phyloP scores from a whole-genome alignment of 1,140 invertebrate genomes.

The Piezodorus guildinii region DNA sequence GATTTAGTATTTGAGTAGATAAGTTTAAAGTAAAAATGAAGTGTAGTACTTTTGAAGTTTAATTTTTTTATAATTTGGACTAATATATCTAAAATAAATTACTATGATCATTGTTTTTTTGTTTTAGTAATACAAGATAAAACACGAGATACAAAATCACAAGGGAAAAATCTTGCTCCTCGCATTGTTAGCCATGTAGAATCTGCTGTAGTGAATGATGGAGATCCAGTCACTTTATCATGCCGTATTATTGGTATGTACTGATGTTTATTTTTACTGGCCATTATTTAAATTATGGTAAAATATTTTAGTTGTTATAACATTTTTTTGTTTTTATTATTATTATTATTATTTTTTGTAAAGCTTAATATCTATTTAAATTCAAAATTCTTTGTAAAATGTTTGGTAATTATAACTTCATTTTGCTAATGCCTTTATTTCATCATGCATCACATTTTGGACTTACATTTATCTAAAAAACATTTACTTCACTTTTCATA shows the following conservation, averaged over 20 bases:
- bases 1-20: too few relatives aligned
- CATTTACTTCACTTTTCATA: too few relatives aligned
- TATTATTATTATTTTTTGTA: too few relatives aligned
- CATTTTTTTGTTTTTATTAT: too few relatives aligned
- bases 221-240: slow-evolving; percentile 68
- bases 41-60: background rate
- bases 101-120: background rate
- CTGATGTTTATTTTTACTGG: background rate
- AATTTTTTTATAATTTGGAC: background rate
- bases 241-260: slow-evolving; percentile 67
- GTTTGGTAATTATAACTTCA: too few relatives aligned
- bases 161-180: slow-evolving; percentile 56
- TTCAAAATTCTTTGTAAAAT: too few relatives aligned
- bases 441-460: too few relatives aligned
- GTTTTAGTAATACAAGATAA: slow-evolving; percentile 49
- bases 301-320: too few relatives aligned
- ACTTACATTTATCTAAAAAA: too few relatives aligned
- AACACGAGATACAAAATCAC: slow-evolving; percentile 29
- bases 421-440: too few relatives aligned
- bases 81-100: background rate
- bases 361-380: too few relatives aligned
- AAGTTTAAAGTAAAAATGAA: background rate
- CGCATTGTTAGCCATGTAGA: slow-evolving; percentile 72
- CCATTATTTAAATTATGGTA: background rate
- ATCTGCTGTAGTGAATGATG: slow-evolving; percentile 71